Percentiles rank a stretch among this genome's conserved stretches.
Evolutionary conservation across 2,113 vertebrate genomes (phyloP).

Genomic region (Platysternon megacephalum): DNA sequence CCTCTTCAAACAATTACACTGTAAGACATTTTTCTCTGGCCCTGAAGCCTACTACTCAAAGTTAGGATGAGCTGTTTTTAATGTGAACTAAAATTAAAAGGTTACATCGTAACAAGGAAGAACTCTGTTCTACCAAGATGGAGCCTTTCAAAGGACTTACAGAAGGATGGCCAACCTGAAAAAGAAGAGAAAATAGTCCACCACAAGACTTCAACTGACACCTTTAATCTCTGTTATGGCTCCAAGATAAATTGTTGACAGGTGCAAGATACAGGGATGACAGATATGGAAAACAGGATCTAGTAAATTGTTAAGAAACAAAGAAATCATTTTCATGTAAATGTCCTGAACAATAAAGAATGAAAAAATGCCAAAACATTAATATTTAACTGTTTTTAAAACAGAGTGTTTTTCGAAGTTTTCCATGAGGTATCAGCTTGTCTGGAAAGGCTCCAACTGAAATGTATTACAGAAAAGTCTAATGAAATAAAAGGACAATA

Average conservation of each 20-base stretch:
- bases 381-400: slow-evolving; percentile 15
- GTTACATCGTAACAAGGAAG: background rate
- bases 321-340: background rate
- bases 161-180: background rate
- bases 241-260: background rate
- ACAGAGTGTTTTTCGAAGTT: background rate
- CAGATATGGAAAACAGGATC: background rate
- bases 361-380: background rate
- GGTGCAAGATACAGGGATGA: background rate
- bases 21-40: background rate
- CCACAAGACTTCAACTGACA: background rate
- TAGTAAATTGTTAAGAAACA: background rate
- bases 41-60: background rate
- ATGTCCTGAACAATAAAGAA: background rate
- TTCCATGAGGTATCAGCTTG: background rate
- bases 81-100: background rate
- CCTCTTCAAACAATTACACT: background rate
- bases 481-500: slow-evolving; percentile 12
- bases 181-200: background rate
- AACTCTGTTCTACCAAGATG: background rate
- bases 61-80: background rate
- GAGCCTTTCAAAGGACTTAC: background rate
- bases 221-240: background rate
- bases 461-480: background rate
- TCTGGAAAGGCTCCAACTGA: background rate